Conservation (phyloP, 2,888 invertebrate genomes). For the Clitarchus hookeri region DNA sequence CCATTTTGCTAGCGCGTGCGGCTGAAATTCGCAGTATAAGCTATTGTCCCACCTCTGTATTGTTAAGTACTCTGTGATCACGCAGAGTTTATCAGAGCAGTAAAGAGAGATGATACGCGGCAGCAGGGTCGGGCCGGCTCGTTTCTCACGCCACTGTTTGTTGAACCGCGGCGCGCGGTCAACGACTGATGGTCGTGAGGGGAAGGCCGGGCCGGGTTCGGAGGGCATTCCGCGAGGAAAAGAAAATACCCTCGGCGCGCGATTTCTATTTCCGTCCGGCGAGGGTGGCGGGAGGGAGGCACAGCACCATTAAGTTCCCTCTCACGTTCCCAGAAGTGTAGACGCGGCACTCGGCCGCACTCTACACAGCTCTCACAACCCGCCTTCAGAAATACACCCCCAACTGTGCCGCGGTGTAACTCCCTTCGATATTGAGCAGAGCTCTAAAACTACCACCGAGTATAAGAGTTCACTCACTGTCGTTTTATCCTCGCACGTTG, state of each 20-base stretch:
- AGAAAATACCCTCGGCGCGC: not conserved
- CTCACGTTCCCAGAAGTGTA: not conserved
- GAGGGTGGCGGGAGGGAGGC: not conserved
- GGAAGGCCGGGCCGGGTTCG: not conserved
- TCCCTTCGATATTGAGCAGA: no score
- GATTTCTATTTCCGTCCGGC: slow-evolving; percentile 7
- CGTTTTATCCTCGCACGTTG: no score
- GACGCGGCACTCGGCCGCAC: not conserved
- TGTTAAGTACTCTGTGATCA: no score
- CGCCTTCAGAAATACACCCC: no score
- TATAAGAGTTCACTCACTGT: no score
- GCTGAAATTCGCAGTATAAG: no score
- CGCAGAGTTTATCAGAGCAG: not conserved
- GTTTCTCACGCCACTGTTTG: not conserved
- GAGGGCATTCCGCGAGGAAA: not conserved
- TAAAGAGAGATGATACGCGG: not conserved
- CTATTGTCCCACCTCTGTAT: no score
- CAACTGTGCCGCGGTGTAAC: no score
- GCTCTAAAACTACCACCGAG: no score
- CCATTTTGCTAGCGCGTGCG: no score
- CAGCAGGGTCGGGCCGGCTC: not conserved
- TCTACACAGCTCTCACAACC: not conserved
- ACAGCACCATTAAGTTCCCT: not conserved
- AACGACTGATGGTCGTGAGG: not conserved
- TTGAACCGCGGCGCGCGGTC: not conserved